Evolutionary conservation across 2,888 invertebrate genomes (phyloP).

Genomic region (Odontomyia ornata): DNA sequence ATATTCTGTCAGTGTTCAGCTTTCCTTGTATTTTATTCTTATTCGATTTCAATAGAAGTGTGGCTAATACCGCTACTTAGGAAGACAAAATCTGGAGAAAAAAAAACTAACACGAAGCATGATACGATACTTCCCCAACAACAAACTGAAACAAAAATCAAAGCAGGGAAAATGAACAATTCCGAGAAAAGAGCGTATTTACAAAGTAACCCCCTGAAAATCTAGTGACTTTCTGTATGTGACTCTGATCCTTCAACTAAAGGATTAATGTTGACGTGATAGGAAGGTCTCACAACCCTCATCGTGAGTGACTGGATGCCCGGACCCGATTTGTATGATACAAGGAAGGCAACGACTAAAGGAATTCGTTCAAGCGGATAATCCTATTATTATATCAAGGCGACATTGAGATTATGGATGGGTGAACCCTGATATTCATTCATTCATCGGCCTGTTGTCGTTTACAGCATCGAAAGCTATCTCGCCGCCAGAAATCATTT

Average conservation of each 20-base stretch:
- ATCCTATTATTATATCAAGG: slow-evolving; percentile 44
- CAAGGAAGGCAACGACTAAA: slow-evolving; percentile 30
- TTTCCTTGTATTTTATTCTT: no score
- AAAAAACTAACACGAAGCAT: no score
- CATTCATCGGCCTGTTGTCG: background rate
- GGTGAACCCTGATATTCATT: background rate
- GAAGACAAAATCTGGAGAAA: no score
- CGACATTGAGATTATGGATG: slow-evolving; percentile 20
- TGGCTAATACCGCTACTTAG: no score
- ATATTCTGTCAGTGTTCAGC: no score
- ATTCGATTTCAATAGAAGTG: no score
- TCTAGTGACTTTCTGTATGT: slow-evolving; percentile 31
- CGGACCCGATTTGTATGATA: background rate
- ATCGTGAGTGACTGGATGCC: slow-evolving; percentile 27
- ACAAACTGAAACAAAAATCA: no score
- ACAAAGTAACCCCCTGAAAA: no score
- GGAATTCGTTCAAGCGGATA: slow-evolving; percentile 33
- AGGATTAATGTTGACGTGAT: slow-evolving; percentile 41
- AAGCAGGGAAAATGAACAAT: no score
- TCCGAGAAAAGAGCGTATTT: no score
- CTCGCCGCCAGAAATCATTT: background rate
- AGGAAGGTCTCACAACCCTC: slow-evolving; percentile 35
- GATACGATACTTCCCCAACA: no score
- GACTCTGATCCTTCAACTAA: slow-evolving; percentile 42
- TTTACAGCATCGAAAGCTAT: background rate